phyloP scores from a whole-genome alignment of 2,113 vertebrate species.

The Rhegmatorhina hoffmannsi region DNA sequence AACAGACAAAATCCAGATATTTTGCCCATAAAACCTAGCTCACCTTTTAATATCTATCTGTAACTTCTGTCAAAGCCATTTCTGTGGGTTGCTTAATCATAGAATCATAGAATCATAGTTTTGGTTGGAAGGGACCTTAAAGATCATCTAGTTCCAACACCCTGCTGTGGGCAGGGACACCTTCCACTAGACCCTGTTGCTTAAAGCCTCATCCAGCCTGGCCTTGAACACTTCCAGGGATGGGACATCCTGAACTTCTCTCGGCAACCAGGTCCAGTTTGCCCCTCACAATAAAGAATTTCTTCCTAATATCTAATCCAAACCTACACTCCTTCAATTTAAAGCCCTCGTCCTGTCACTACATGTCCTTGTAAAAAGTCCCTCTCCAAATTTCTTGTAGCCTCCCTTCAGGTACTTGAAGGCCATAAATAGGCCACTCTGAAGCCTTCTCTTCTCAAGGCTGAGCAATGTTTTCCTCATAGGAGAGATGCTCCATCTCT shows the following conservation, averaged over 20 bases:
- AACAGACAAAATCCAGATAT: neutral
- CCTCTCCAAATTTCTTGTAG: neutral
- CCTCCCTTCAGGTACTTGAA: neutral
- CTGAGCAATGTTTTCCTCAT: neutral
- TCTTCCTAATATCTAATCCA: neutral
- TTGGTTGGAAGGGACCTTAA: neutral
- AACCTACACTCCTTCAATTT: neutral
- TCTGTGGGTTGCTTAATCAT: neutral
- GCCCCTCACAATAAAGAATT: neutral
- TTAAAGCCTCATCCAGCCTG: neutral
- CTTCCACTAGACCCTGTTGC: neutral
- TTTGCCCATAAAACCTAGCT: neutral
- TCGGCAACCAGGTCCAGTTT: neutral
- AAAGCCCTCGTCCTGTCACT: neutral
- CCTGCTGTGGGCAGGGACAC: neutral
- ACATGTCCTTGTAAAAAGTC: neutral
- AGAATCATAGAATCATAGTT: neutral
- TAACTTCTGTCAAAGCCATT: neutral
- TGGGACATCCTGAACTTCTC: neutral
- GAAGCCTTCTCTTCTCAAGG: neutral
- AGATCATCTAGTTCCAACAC: neutral
- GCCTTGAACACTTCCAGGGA: neutral
- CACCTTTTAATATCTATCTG: neutral
- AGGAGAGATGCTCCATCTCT: neutral
- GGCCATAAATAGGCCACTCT: too few species aligned